phyloP scores from a whole-genome alignment of 2,888 invertebrate species.

The Phortica magna region DNA sequence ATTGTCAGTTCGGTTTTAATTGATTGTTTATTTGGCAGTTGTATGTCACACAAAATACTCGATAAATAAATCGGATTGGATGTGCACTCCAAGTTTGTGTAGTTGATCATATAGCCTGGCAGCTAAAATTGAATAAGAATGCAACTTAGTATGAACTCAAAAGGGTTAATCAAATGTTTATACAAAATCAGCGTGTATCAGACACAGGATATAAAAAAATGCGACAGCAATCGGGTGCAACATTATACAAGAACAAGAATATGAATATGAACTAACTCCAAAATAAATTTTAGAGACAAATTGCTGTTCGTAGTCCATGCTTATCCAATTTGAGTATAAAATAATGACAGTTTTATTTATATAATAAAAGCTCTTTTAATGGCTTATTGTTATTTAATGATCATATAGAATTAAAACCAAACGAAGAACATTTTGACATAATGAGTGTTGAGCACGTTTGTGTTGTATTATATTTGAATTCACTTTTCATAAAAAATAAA shows the following conservation, averaged over 20 bases:
- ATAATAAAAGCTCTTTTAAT: no score
- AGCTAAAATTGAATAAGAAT: slow-evolving; percentile 30
- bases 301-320: no score
- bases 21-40: slow-evolving; percentile 48
- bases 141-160: neutral
- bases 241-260: neutral
- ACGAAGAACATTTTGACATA: no score
- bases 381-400: no score
- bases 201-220: neutral
- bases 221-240: neutral
- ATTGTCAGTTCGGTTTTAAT: slow-evolving; percentile 41
- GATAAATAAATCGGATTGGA: slow-evolving; percentile 49
- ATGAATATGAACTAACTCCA: no score
- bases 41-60: slow-evolving; percentile 40
- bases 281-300: no score
- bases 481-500: no score
- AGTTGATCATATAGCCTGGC: slow-evolving; percentile 48
- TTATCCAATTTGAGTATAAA: no score
- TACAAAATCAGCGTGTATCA: neutral
- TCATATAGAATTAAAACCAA: no score
- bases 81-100: slow-evolving; percentile 50
- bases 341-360: no score
- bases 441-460: no score
- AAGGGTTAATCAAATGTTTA: neutral
- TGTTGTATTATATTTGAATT: no score